Base-by-base conservation (phyloP, 2,113 vertebrate species). In the Rhipidura dahli region DNA sequence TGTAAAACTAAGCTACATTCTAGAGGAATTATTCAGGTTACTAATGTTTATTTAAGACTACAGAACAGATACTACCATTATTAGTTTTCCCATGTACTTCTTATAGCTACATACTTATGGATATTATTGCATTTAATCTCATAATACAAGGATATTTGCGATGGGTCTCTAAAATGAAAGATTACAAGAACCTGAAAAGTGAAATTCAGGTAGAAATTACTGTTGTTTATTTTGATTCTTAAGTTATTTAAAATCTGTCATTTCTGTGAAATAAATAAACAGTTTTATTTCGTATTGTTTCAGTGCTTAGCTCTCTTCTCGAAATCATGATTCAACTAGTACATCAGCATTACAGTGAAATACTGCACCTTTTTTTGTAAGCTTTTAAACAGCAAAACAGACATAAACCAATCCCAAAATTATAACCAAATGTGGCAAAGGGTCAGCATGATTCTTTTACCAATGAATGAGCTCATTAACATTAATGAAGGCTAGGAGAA, bases 211-310 rank as follows among this genome's bases (percentile, higher is more conserved):
- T 40, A 73, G 56, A 95, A 95, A 83, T 60, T 60, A 75, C 45
- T 89, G 77, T 56, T 92, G 60, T 39, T 86, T 76, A 70, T 70
- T 91, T 93, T 76, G n/a, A 86, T 56, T 35, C 39, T 84, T 22
- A 89, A 75, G 51, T 82, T 84, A 94, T 27, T 93, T 68, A 68
- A 81, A 86, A 66, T 13, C 57, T 92, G 86, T 78, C 37, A 81
- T 42, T 83, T 92, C 73, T 90, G 76, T 89, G 59, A 92, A 95
- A 88, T 61, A 83, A 96, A 95, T 9, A 96, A 86, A 91, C 39
- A 64, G 18, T 83, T 95, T 71, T 72, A 73, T 86, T 94, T 88
- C 24, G 2, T 73, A 51, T 70, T 13, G 71, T 87, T 77, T 86
- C 72, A 94, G 35, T 73, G 76, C 47, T 63, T 2, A 88, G 35